Evolutionary conservation across 2,888 invertebrate genomes (phyloP), one percentile per base, ranked within the genome.

Genomic region (Plutella xylostella): DNA sequence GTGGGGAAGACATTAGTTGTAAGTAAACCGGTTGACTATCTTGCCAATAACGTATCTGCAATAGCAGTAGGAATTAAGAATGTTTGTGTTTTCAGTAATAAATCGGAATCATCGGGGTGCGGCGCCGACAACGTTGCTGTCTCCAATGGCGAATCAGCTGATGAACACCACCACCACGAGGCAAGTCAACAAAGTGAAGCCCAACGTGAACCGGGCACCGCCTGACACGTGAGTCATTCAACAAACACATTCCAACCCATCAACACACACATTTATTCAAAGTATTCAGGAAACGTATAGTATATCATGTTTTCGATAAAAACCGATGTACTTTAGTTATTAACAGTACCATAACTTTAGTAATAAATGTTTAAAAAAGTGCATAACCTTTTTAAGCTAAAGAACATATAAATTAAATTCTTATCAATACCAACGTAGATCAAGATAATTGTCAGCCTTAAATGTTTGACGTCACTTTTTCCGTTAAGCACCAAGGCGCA

Each of bases 121-220:
- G 53, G 87, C 89, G 46, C 83, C 87, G 19, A 88, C 88, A 60
- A 88, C 91, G 50, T 78, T 90, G 45, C 69, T 87, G 51, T 89
- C 90, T 7, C 87, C 86, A 40, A 87, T 90, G 70, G 87, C 87
- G 52, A 87, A 87, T 56, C 88, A 88, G 58, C 85, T 90, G 62
- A 88, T 90, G 72, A 92, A 92, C 69, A 92, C 90, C 35, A 88
- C 89, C 42, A 90, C 85, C 2, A 89, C 91, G 55, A 90, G 94
- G 65, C 93, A 94, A 77, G 92, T 94, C 68, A 94, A 93, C 85
- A 94, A 94, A 76, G 93, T 94, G 61, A 94, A 94, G 72, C 94
- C 94, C 38, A 94, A 92, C 62, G 92, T 93, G 49, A 93, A 91
- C 68, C 87, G 93, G 72, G 88, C 88, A 48, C 87, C 90, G 43